phyloP scores from a whole-genome alignment of 2,797 vertebrate species.

The Chaenodraco wilsoni region DNA sequence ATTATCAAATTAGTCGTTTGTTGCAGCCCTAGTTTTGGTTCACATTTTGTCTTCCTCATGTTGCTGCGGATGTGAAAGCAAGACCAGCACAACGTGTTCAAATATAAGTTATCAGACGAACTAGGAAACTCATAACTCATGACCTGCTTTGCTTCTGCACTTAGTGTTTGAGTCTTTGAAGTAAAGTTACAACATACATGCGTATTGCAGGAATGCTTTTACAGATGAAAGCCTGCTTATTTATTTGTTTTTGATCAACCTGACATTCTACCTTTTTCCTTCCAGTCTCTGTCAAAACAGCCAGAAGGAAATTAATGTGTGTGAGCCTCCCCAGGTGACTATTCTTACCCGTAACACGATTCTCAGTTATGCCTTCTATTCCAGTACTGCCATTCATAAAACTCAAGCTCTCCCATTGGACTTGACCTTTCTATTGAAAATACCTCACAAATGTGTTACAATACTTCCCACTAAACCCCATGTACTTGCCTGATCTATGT shows the following conservation, averaged over 20 bases:
- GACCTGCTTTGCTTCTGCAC: constrained; percentile 10
- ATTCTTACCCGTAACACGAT: constrained; percentile 51
- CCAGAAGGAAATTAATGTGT: constrained; percentile 11
- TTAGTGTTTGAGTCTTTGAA: constrained; percentile 7
- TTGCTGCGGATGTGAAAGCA: constrained; percentile 16
- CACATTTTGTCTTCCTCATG: neutral
- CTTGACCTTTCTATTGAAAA: constrained; percentile 30
- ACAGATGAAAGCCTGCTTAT: neutral
- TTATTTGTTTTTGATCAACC: neutral
- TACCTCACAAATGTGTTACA: constrained; percentile 24
- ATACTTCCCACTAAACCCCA: neutral
- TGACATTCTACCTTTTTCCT: constrained; percentile 6
- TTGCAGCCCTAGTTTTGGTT: neutral
- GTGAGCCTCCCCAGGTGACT: constrained; percentile 37
- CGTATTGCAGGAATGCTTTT: neutral
- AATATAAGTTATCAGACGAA: constrained; percentile 5
- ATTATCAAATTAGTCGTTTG: too few species aligned
- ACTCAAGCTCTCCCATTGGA: constrained; percentile 19
- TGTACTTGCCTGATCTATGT: neutral
- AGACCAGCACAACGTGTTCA: constrained; percentile 1
- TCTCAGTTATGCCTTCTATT: constrained; percentile 8
- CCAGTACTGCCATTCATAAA: constrained; percentile 48
- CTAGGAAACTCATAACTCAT: neutral
- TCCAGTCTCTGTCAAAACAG: constrained; percentile 6
- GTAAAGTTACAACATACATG: neutral